These are phyloP conservation scores for Lepidurus packardi DNA, from an alignment of 1,140 invertebrate species.

Conservation along the genomic window DNA sequence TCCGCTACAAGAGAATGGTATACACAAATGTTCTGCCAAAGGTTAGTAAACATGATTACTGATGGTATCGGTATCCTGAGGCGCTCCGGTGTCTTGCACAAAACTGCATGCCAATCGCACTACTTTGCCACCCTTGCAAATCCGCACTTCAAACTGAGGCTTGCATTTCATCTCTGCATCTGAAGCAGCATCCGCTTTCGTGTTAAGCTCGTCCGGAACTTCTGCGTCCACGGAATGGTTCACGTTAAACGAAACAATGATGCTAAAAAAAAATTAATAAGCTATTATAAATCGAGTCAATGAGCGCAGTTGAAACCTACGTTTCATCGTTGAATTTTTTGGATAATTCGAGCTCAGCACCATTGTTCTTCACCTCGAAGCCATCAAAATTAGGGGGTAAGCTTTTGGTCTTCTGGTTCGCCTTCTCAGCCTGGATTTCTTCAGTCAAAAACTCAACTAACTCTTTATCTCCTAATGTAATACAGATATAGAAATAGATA, in stretches of 20 bases:
- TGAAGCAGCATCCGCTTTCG: slow-evolving; percentile 56
- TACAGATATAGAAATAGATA: slow-evolving; percentile 23
- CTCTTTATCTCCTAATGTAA: slow-evolving; percentile 68
- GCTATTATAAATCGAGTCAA: not conserved
- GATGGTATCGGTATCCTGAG: slow-evolving; percentile 18
- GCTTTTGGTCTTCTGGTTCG: slow-evolving; percentile 65
- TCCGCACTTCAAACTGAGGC: slow-evolving; percentile 77
- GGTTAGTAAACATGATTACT: not conserved
- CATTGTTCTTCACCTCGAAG: slow-evolving; percentile 66
- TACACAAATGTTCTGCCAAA: not conserved
- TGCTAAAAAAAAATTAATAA: slow-evolving; percentile 48
- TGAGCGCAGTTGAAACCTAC: slow-evolving; percentile 49
- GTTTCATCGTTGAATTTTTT: slow-evolving; percentile 67
- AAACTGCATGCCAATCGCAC: slow-evolving; percentile 77
- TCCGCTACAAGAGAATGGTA: slow-evolving; percentile 39
- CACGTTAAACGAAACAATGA: slow-evolving; percentile 74
- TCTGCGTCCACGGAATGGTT: slow-evolving; percentile 84
- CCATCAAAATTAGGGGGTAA: slow-evolving; percentile 70
- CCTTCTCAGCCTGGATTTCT: slow-evolving; percentile 80
- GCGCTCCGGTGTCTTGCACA: slow-evolving; percentile 49
- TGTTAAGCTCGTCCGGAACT: slow-evolving; percentile 53
- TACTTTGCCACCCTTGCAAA: slow-evolving; percentile 64
- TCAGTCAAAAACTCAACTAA: slow-evolving; percentile 78
- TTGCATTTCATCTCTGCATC: slow-evolving; percentile 71
- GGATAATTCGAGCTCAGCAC: slow-evolving; percentile 68